phyloP scores from a whole-genome alignment of 2,113 vertebrate species.

The Beaufortia kweichowensis region DNA sequence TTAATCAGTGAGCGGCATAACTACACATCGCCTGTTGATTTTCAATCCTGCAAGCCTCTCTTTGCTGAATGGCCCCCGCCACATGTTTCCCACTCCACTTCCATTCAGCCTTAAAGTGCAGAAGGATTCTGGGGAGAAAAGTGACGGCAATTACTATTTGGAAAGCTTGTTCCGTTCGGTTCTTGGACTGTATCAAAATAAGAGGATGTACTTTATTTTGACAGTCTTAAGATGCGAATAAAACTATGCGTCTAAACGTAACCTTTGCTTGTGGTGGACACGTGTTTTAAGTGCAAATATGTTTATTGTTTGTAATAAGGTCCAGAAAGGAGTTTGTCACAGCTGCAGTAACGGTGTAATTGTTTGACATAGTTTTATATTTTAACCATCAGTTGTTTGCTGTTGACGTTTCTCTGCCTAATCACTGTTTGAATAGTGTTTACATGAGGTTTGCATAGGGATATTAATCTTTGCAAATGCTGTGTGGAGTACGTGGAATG shows the following conservation, averaged over 20 bases:
- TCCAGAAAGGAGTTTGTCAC: too few relatives aligned
- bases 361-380: background rate
- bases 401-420: background rate
- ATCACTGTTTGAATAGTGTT: background rate
- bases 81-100: constrained; percentile 27
- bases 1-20: constrained; percentile 38
- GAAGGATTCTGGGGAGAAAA: constrained; percentile 29
- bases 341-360: background rate
- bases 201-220: constrained; percentile 10
- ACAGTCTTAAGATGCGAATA: background rate
- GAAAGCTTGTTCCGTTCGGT: constrained; percentile 35
- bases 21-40: constrained; percentile 51
- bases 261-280: background rate
- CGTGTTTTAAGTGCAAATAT: background rate
- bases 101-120: constrained; percentile 35
- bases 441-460: constrained; percentile 7
- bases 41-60: constrained; percentile 44
- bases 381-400: background rate
- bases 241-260: background rate
- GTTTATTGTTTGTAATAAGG: too few relatives aligned
- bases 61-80: constrained; percentile 33
- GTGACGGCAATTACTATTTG: constrained; percentile 43
- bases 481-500: background rate
- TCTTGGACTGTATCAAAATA: background rate
- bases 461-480: background rate